Evolutionary conservation across 2,797 vertebrate species (phyloP).

Genomic region (Schizopygopsis pylzovi): DNA sequence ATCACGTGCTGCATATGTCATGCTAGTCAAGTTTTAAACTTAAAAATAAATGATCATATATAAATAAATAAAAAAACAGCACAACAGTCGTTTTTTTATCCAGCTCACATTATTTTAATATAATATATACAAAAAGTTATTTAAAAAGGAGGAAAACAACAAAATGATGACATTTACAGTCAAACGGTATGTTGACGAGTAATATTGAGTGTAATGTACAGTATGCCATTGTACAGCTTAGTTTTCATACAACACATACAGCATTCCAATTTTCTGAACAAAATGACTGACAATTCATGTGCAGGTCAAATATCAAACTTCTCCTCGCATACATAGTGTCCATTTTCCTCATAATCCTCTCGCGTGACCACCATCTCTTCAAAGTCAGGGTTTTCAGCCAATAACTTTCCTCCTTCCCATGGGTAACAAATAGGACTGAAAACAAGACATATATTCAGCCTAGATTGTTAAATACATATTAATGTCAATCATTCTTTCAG

Average conservation of each 20-base stretch:
- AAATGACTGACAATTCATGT: neutral
- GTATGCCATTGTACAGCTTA: neutral
- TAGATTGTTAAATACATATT: neutral
- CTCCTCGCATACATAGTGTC: constrained; percentile 94
- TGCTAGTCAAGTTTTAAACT: neutral
- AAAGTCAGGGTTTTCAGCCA: constrained; percentile 94
- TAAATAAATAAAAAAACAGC: neutral
- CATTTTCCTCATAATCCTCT: constrained; percentile 97
- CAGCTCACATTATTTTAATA: neutral
- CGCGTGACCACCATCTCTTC: constrained; percentile 96
- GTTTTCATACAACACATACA: neutral
- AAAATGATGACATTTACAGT: neutral
- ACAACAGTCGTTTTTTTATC: neutral
- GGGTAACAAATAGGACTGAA: constrained; percentile 90
- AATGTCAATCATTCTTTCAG: neutral
- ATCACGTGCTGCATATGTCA: neutral
- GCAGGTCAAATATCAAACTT: constrained; percentile 92
- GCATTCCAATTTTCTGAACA: neutral
- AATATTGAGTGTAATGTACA: neutral
- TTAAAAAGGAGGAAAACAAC: neutral
- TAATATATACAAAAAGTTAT: neutral
- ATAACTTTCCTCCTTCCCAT: constrained; percentile 96
- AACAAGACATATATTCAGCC: constrained; percentile 28
- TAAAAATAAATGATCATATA: neutral
- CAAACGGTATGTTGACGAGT: neutral